These are phyloP conservation scores for Drosophila crucigera DNA, from an alignment of 2,888 invertebrate genomes.

Conservation along the genomic window DNA sequence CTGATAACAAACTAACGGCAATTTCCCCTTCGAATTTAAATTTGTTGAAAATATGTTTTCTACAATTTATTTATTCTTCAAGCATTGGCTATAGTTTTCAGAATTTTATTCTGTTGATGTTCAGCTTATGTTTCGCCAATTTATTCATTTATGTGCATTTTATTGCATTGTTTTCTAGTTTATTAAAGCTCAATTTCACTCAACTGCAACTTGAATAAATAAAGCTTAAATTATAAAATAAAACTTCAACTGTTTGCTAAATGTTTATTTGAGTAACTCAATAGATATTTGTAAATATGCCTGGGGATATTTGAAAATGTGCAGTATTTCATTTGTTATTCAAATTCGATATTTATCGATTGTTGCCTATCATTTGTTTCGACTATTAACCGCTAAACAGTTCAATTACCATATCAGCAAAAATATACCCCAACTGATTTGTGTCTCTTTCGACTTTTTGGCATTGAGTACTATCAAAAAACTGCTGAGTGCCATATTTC, in stretches of 20 bases:
- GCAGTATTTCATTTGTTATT: background rate
- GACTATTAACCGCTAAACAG: slow-evolving; percentile 24
- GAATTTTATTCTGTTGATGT: background rate
- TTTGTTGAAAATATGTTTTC: background rate
- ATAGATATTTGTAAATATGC: background rate
- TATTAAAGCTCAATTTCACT: background rate
- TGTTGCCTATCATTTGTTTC: slow-evolving; percentile 27
- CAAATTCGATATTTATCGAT: slow-evolving; percentile 36
- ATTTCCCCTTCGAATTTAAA: background rate
- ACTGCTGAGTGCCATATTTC: slow-evolving; percentile 36
- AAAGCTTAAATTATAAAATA: accelerated
- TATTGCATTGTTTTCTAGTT: background rate
- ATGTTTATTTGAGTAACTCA: background rate
- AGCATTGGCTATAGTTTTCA: background rate
- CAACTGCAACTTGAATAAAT: background rate
- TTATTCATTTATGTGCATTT: slow-evolving; percentile 6
- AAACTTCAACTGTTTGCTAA: background rate
- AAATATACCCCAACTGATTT: slow-evolving; percentile 57
- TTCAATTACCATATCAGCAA: slow-evolving; percentile 65
- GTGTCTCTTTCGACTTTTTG: slow-evolving; percentile 14
- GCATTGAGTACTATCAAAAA: slow-evolving; percentile 17
- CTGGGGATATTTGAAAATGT: background rate
- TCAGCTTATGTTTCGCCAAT: background rate
- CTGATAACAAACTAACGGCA: background rate
- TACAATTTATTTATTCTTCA: background rate